Percentiles rank a stretch among this genome's conserved stretches.
phyloP scores from a whole-genome alignment of 2,888 invertebrate species.

The Sepiola atlantica region DNA sequence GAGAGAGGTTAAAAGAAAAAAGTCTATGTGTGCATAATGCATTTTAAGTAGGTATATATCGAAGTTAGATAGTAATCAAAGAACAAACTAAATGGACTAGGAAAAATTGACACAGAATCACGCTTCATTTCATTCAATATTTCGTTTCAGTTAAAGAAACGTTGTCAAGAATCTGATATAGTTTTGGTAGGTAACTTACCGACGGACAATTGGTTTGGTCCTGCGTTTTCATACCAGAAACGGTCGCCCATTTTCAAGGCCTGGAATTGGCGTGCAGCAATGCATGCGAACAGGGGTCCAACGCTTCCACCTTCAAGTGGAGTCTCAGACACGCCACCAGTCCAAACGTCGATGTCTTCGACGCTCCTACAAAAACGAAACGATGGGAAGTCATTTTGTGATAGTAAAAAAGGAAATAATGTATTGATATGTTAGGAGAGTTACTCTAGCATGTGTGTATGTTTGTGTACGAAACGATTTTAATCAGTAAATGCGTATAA shows the following conservation, averaged over 20 bases:
- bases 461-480: no score
- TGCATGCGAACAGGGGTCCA: constrained; percentile 33
- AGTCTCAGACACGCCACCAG: constrained; percentile 35
- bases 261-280: constrained; percentile 40
- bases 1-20: no score
- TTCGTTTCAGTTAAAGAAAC: no score
- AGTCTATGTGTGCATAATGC: no score
- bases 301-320: neutral
- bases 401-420: neutral
- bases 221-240: constrained; percentile 41
- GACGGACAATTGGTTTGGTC: neutral
- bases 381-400: neutral
- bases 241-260: constrained; percentile 43
- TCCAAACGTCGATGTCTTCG: constrained; percentile 41
- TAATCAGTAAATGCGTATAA: no score
- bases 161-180: neutral
- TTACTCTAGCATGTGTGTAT: neutral
- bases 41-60: no score
- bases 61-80: neutral
- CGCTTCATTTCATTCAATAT: no score
- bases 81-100: neutral
- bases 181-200: neutral
- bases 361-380: neutral
- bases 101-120: neutral
- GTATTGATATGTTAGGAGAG: neutral